A percentile compares a stretch with the other conserved stretches of the same genome.
phyloP scores from a whole-genome alignment of 2,888 invertebrate species.

The Cataglyphis livida region DNA sequence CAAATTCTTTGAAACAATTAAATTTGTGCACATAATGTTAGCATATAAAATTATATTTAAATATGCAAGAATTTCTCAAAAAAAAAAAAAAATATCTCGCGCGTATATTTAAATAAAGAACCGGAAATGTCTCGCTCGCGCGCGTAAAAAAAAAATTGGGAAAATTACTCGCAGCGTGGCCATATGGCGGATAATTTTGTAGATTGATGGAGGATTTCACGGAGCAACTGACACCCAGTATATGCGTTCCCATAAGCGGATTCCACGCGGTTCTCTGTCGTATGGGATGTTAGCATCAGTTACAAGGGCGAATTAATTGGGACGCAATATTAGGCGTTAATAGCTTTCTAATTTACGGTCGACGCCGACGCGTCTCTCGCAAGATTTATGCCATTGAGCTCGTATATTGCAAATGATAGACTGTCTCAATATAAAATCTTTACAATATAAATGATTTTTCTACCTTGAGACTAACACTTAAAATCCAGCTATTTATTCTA shows the following conservation, averaged over 20 bases:
- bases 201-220: constrained; percentile 82
- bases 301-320: constrained; percentile 75
- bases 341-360: constrained; percentile 76
- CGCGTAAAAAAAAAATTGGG: constrained; percentile 15
- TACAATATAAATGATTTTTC: not conserved
- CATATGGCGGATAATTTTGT: constrained; percentile 80
- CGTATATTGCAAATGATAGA: constrained; percentile 16
- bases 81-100: not conserved
- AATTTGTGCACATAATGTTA: not conserved
- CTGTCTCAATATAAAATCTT: not conserved
- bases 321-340: constrained; percentile 71
- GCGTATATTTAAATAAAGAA: not conserved
- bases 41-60: not conserved
- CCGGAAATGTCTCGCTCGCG: constrained; percentile 31
- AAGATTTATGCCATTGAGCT: constrained; percentile 10
- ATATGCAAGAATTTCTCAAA: not conserved
- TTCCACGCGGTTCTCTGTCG: constrained; percentile 36
- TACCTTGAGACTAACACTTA: not conserved
- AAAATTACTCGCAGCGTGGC: constrained; percentile 61
- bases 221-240: constrained; percentile 81
- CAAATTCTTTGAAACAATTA: not conserved
- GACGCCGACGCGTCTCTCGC: constrained; percentile 35
- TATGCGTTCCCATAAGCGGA: constrained; percentile 63
- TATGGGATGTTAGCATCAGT: constrained; percentile 56
- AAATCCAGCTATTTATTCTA: not conserved